Evolutionary conservation across 2,888 invertebrate species (phyloP).

Genomic region (Acheta domesticus): DNA sequence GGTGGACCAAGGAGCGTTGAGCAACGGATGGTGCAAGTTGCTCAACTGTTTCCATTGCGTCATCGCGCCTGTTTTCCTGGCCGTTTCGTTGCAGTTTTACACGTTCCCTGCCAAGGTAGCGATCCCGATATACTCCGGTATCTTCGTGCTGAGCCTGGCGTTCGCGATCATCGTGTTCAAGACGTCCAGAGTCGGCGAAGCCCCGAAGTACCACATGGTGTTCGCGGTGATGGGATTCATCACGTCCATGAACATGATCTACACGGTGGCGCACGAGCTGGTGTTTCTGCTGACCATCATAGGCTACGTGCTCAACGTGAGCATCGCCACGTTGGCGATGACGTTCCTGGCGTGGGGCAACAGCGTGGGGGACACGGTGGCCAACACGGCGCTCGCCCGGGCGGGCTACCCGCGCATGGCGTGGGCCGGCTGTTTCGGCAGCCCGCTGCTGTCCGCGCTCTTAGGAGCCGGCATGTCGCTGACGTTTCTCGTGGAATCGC

Average conservation of each 20-base stretch:
- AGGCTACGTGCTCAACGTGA: conserved; percentile 57
- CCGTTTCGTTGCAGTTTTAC: conserved; percentile 54
- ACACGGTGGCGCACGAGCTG: conserved; percentile 59
- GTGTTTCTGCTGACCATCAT: conserved; percentile 55
- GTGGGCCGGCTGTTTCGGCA: conserved; percentile 64
- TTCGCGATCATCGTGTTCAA: conserved; percentile 55
- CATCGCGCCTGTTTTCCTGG: conserved; percentile 45
- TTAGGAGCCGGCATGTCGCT: conserved; percentile 22
- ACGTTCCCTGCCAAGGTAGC: conserved; percentile 50
- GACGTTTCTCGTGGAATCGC: not conserved
- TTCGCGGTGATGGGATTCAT: conserved; percentile 58
- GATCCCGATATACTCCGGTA: conserved; percentile 50
- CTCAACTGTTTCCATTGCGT: conserved; percentile 49
- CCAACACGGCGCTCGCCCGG: conserved; percentile 58
- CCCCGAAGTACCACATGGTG: conserved; percentile 44
- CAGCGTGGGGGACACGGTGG: conserved; percentile 53
- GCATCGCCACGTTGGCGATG: conserved; percentile 59
- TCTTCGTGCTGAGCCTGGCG: conserved; percentile 49
- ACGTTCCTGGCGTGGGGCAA: conserved; percentile 66
- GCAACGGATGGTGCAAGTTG: conserved; percentile 50
- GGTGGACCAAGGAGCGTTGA: conserved; percentile 45
- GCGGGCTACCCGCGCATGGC: conserved; percentile 64
- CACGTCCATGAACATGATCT: conserved; percentile 58
- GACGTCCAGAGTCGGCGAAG: conserved; percentile 51
- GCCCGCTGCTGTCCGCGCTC: conserved; percentile 62